phyloP scores from a whole-genome alignment of 2,113 vertebrate species.

The Percina caprodes region DNA sequence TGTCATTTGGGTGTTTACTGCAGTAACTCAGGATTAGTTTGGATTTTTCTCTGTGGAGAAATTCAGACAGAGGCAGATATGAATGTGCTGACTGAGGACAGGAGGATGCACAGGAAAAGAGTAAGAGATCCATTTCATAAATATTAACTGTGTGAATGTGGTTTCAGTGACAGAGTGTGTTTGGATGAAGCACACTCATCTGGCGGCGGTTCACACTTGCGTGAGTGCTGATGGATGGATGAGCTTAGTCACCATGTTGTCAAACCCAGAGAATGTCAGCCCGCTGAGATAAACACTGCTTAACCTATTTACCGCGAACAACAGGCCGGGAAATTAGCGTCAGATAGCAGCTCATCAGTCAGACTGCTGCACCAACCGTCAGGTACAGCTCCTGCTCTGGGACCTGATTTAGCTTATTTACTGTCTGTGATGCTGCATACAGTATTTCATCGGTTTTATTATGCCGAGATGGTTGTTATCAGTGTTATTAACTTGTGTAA shows the following conservation, averaged over 20 bases:
- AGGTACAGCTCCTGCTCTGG: background rate
- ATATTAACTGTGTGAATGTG: background rate
- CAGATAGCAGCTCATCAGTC: slow-evolving; percentile 44
- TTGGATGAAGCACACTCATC: background rate
- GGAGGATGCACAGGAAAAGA: background rate
- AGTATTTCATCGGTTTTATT: background rate
- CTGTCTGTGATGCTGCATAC: background rate
- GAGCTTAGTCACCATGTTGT: slow-evolving; percentile 41
- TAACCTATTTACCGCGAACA: slow-evolving; percentile 60
- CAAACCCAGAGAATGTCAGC: slow-evolving; percentile 34
- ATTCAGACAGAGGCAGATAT: background rate
- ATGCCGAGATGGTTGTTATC: background rate
- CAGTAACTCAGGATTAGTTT: background rate
- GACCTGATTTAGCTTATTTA: background rate
- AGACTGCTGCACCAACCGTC: slow-evolving; percentile 5
- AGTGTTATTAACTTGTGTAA: background rate
- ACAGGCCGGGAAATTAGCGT: slow-evolving; percentile 38
- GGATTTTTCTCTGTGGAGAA: background rate
- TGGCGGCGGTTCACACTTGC: background rate
- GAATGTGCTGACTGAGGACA: background rate
- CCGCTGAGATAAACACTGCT: slow-evolving; percentile 42
- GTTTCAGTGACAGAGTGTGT: background rate
- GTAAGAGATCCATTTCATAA: background rate
- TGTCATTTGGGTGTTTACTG: background rate
- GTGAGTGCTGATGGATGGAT: slow-evolving; percentile 38